These are phyloP conservation scores for Laothoe populi DNA, from an alignment of 2,888 invertebrate genomes.

Conservation along the genomic window DNA sequence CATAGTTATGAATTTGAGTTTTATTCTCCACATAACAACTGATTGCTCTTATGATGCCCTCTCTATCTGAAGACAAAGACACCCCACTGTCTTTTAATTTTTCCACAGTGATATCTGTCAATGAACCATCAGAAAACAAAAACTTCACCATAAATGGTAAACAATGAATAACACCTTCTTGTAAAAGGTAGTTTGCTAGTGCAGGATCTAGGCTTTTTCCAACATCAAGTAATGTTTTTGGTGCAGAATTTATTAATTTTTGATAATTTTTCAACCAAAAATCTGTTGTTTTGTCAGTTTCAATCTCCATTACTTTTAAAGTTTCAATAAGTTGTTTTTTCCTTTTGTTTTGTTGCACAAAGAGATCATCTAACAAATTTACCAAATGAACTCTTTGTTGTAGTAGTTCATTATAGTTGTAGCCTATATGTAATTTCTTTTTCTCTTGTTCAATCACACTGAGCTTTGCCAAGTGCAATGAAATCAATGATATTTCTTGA, in stretches of 20 bases:
- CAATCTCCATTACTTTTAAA: constrained; percentile 89
- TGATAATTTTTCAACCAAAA: constrained; percentile 94
- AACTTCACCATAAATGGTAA: constrained; percentile 89
- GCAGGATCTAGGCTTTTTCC: constrained; percentile 87
- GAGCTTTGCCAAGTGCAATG: constrained; percentile 88
- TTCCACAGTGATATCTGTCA: constrained; percentile 81
- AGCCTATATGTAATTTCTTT: constrained; percentile 87
- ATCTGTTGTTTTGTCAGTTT: constrained; percentile 79
- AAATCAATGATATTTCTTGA: constrained; percentile 90
- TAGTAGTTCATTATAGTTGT: constrained; percentile 89
- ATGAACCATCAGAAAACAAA: constrained; percentile 79
- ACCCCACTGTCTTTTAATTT: constrained; percentile 86
- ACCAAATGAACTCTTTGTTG: constrained; percentile 88
- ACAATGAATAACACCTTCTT: constrained; percentile 90
- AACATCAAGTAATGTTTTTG: constrained; percentile 86
- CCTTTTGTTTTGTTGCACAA: constrained; percentile 88
- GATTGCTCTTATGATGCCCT: constrained; percentile 86
- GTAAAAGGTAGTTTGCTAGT: constrained; percentile 88
- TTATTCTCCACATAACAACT: constrained; percentile 81
- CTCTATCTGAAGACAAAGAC: constrained; percentile 81
- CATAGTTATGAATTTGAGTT: constrained; percentile 54
- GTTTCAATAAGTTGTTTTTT: constrained; percentile 87
- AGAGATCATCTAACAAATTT: constrained; percentile 87
- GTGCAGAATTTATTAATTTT: constrained; percentile 90
- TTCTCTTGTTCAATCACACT: constrained; percentile 90